Percentiles rank a stretch among this genome's conserved stretches.
Evolutionary conservation across 2,113 vertebrate genomes (phyloP).

Genomic region (Larimichthys polyactis): DNA sequence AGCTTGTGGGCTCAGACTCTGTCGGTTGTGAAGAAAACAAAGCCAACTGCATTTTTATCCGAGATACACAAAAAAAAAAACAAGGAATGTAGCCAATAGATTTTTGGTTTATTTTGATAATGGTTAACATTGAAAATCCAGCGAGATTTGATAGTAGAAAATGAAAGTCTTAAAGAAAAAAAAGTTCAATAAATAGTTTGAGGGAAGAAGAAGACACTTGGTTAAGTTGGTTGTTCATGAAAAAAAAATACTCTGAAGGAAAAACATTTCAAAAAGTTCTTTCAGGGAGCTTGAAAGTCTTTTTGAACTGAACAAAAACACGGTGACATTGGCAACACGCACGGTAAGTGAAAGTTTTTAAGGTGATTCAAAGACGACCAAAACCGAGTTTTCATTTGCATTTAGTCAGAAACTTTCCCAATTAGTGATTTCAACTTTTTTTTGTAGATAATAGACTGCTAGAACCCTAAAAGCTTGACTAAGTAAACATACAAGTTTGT

Average conservation of each 20-base stretch:
- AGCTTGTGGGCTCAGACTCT: background rate
- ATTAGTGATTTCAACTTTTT: background rate
- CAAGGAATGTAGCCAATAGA: too few species aligned
- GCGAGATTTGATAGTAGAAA: background rate
- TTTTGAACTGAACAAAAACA: constrained; percentile 32
- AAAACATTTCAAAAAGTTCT: constrained; percentile 24
- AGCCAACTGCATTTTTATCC: background rate
- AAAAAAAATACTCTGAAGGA: background rate
- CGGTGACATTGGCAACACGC: constrained; percentile 29
- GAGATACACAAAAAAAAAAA: background rate
- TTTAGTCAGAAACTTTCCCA: constrained; percentile 18
- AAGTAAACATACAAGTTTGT: background rate
- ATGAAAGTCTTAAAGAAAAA: background rate
- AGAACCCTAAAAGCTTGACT: background rate
- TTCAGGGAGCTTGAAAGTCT: constrained; percentile 38
- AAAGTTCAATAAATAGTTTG: background rate
- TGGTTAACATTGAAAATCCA: background rate
- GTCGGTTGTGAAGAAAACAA: background rate
- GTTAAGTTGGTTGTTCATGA: constrained; percentile 14
- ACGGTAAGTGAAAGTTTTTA: constrained; percentile 15
- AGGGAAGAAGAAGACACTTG: background rate
- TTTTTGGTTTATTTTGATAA: background rate
- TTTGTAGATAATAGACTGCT: background rate
- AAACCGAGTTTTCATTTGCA: background rate
- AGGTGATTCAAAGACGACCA: constrained; percentile 41